These are phyloP conservation scores for Cydia strobilella DNA, from an alignment of 1,140 invertebrate species.

Conservation along the genomic window DNA sequence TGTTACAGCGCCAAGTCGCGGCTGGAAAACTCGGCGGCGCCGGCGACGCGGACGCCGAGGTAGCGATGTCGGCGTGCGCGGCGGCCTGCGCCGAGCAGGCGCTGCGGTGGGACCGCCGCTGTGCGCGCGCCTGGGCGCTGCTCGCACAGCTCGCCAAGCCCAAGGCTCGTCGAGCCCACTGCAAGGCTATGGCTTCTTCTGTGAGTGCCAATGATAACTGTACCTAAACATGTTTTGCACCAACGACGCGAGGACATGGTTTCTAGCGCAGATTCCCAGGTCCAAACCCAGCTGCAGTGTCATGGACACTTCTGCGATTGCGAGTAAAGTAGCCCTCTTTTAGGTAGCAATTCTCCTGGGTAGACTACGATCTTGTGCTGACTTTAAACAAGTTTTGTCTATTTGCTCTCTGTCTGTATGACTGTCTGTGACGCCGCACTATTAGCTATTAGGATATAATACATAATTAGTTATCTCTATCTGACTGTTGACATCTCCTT, in stretches of 20 bases:
- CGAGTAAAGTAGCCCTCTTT: too few relatives aligned
- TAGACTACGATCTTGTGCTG: too few relatives aligned
- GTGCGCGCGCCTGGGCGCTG: slow-evolving; percentile 60
- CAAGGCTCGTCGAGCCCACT: slow-evolving; percentile 52
- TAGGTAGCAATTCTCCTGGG: too few relatives aligned
- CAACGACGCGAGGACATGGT: too few relatives aligned
- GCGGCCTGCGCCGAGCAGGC: slow-evolving; percentile 9
- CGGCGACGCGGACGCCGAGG: slow-evolving; percentile 42
- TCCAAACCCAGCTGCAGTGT: neutral
- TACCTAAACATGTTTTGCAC: too few relatives aligned
- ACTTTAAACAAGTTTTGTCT: too few relatives aligned
- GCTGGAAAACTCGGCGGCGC: slow-evolving; percentile 44
- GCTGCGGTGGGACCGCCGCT: slow-evolving; percentile 48
- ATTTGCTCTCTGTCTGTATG: too few relatives aligned
- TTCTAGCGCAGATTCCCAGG: neutral
- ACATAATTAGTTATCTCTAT: too few relatives aligned
- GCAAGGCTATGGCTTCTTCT: slow-evolving; percentile 56
- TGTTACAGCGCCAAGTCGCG: slow-evolving; percentile 31
- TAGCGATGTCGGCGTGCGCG: slow-evolving; percentile 42
- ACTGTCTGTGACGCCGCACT: too few relatives aligned
- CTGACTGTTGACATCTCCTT: too few relatives aligned
- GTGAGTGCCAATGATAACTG: slow-evolving; percentile 38
- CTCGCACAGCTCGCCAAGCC: slow-evolving; percentile 55
- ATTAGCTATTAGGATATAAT: too few relatives aligned
- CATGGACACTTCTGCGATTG: too few relatives aligned